A percentile compares a stretch with the other conserved stretches of the same genome.
Conservation (phyloP, 2,888 invertebrate genomes). For the Spicauda simplicius region DNA sequence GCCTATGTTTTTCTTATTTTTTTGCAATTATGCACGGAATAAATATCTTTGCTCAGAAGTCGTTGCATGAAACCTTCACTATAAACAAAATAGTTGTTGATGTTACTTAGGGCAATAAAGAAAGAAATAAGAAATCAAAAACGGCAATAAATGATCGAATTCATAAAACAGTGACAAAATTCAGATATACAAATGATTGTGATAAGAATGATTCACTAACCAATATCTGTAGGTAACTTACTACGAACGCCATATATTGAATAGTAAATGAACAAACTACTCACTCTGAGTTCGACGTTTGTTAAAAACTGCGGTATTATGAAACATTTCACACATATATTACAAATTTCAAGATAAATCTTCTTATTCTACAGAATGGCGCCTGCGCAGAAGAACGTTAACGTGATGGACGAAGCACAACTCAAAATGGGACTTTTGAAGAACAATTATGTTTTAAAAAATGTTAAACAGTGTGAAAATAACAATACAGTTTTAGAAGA, state of each 20-base stretch:
- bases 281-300: not conserved
- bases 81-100: too few species aligned
- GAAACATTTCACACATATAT: not conserved
- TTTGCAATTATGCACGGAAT: too few species aligned
- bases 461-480: conserved; percentile 53
- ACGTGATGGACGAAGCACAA: conserved; percentile 53
- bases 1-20: too few species aligned
- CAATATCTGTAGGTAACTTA: not conserved
- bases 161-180: not conserved
- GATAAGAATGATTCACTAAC: not conserved
- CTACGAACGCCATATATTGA: not conserved
- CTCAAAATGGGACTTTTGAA: conserved; percentile 57
- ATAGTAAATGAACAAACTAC: not conserved
- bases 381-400: conserved; percentile 64
- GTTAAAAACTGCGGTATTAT: not conserved
- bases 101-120: too few species aligned
- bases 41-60: too few species aligned
- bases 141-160: not conserved
- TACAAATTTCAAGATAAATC: not conserved
- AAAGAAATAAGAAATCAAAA: too few species aligned
- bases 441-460: conserved; percentile 49
- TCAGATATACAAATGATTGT: not conserved
- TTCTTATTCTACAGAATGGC: conserved; percentile 54
- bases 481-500: conserved; percentile 57
- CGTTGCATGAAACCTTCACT: too few species aligned